Evolutionary conservation across 2,797 vertebrate species (phyloP), one percentile per base, ranked within the genome.

Genomic region (Hafferia zeledoni): DNA sequence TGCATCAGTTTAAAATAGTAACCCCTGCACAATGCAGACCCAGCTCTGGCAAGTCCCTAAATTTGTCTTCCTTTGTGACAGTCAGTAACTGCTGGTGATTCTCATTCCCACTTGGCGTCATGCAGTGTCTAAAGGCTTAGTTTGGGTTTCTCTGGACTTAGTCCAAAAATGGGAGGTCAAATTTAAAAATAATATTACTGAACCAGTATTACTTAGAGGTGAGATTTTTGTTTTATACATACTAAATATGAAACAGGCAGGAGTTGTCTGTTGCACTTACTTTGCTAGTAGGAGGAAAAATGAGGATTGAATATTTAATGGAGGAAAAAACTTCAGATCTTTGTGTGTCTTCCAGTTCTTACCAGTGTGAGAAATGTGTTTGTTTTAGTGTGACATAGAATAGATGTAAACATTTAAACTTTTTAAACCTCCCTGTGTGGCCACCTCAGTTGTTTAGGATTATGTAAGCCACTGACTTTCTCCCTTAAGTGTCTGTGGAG

Each of bases 391-490:
- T 74, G 61, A 94, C 59, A 80, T 28, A n/a, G 23, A 87, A 71
- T 71, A 70, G 79, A 91, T 64, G 17, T 84, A 93, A 95, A 83
- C 52, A 23, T 57, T 64, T 84, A 43, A 43, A 43, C 7, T 92
- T 88, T 94, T 76, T 64, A 94, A 91, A 91, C 69, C 55, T 90
- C 44, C 35, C 27, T 93, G 94, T 95, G 79, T 92, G 93, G 84
- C 75, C 85, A 94, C 49, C 59, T 89, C 72, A 67, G 59, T 90
- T 92, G 7, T 67, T 83, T 31, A 47, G 25, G 8, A 23, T 89
- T 52, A 91, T 84, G n/a, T 65, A 95, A 94, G 39, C 75, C 70
- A 72, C 47, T 79, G 39, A 67, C 78, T 91, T 94, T 72, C 9
- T 53, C 17, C 20, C 30, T 44, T 60, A 72, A 79, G 76, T 63